Evolutionary conservation across 2,888 invertebrate genomes (phyloP), one percentile per base, ranked within the genome.

Genomic region (Empis stercorea): DNA sequence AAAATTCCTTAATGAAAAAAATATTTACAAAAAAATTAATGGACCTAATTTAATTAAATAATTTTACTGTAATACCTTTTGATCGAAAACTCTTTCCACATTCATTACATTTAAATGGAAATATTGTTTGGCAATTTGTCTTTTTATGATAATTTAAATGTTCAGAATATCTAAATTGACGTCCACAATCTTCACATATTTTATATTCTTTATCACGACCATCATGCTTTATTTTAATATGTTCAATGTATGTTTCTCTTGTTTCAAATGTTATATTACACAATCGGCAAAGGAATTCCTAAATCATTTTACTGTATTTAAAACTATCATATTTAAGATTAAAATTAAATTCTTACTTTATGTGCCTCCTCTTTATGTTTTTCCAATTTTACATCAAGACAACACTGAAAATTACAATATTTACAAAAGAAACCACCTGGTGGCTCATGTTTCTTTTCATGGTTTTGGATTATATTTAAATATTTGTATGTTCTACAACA

Each of bases 91-190:
- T n/a, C 13, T 34, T 34, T 34, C 34, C 46, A 46, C 65, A 65
- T 52, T 64, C 61, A 49, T 66, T 59, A 56, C 71, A 72, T 46
- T 61, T 60, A 51, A 60, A 68, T 10, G 60, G 59, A 51, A 66
- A 70, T 20, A 65, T 57, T 6, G 66, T 66, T n/a, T 70, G 71
- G 56, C 72, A 72, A 55, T 69, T 63, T 4, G 71, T 71, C 3
- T 57, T 55, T 10, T 52, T 54, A 45, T 66, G 66, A 6, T 61
- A 61, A 7, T 63, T 63, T 23, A 68, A 60, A 27, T 69, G 66
- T 45, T 63, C 62, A 50, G 64, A 59, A 1, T 67, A 66, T 49
- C 64, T 68, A 53, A 70, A 71, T 46, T 68, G 66, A 48, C 65
- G 64, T 4, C 70, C 71, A 55, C 72, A 73, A 50, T 65, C 65